Conservation (phyloP, 2,888 invertebrate genomes). For the Villa cingulata region DNA sequence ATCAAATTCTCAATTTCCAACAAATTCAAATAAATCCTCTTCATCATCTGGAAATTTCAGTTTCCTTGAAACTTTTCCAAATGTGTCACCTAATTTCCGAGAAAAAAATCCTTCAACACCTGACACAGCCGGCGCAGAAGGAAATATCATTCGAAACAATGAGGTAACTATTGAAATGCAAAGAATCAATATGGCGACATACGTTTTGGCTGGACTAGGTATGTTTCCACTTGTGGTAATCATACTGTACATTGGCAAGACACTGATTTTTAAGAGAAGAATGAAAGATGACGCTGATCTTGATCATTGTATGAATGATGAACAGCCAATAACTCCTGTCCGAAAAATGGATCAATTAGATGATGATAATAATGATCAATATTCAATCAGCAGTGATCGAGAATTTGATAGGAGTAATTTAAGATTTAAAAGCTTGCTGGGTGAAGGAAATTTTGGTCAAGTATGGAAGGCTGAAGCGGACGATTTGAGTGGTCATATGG, state of each 20-base stretch:
- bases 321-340: constrained; percentile 36
- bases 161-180: constrained; percentile 45
- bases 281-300: constrained; percentile 41
- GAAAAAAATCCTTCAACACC: constrained; percentile 10
- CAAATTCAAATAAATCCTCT: background rate
- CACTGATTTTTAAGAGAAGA: constrained; percentile 38
- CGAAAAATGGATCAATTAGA: constrained; percentile 26
- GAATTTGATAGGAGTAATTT: constrained; percentile 68
- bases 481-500: constrained; percentile 61
- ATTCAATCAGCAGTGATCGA: constrained; percentile 32
- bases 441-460: constrained; percentile 78
- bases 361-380: constrained; percentile 23
- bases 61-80: background rate
- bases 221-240: constrained; percentile 46
- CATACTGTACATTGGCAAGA: constrained; percentile 42
- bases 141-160: constrained; percentile 21
- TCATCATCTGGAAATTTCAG: background rate
- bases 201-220: constrained; percentile 46
- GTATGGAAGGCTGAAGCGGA: constrained; percentile 80
- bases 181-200: constrained; percentile 46
- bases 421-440: constrained; percentile 61
- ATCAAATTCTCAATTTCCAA: background rate
- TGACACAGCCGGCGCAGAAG: background rate
- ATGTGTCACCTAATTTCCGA: background rate
- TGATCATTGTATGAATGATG: constrained; percentile 47